Conservation (phyloP, 2,113 vertebrate species). For the Plecturocebus donacophilus region DNA sequence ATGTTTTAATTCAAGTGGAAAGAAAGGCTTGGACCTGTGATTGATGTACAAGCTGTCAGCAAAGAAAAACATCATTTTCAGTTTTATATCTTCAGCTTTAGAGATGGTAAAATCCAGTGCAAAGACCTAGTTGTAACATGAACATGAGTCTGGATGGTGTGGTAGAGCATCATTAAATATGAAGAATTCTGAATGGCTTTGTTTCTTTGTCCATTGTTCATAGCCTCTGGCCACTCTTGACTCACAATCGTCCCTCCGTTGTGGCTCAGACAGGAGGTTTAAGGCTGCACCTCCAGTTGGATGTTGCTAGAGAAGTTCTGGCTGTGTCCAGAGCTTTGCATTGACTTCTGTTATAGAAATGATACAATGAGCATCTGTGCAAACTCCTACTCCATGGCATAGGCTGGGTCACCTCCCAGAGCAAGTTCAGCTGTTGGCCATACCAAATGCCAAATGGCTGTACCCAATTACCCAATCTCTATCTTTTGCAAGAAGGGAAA, state of each 20-base stretch:
- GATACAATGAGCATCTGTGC: accelerated
- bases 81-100: background rate
- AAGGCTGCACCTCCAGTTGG: accelerated
- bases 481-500: background rate
- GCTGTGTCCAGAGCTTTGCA: background rate
- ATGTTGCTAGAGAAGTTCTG: background rate
- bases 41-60: background rate
- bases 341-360: background rate
- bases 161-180: background rate
- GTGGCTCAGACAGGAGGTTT: background rate
- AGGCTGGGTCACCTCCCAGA: background rate
- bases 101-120: background rate
- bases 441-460: background rate
- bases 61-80: background rate
- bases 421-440: background rate
- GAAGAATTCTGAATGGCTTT: background rate
- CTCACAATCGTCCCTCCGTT: too few relatives aligned
- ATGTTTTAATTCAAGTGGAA: too few relatives aligned
- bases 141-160: too few relatives aligned
- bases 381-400: accelerated
- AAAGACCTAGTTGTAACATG: too few relatives aligned
- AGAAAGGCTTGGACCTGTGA: background rate
- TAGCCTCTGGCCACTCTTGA: accelerated
- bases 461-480: too few relatives aligned
- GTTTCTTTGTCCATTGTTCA: accelerated